Conservation (phyloP, 2,888 invertebrate species). For the Lasioglossum lativentre region DNA sequence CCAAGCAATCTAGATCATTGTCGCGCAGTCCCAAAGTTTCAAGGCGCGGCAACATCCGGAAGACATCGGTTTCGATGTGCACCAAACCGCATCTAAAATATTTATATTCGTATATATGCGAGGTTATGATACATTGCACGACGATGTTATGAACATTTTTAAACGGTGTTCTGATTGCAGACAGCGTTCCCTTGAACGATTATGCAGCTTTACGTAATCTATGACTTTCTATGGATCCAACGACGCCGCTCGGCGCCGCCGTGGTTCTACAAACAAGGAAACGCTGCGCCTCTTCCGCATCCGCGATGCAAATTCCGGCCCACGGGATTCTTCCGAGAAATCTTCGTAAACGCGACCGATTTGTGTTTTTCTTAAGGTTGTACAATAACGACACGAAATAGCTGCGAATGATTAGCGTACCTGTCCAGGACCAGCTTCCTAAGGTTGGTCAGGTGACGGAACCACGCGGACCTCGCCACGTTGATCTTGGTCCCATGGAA, state of each 20-base stretch:
- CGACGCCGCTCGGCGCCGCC: neutral
- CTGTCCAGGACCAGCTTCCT: conserved; percentile 70
- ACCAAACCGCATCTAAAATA: conserved; percentile 62
- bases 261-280: conserved; percentile 33
- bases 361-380: neutral
- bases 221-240: conserved; percentile 3
- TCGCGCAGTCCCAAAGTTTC: conserved; percentile 74
- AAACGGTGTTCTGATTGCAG: neutral
- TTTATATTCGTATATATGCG: neutral
- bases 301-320: conserved; percentile 43
- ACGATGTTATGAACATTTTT: no score
- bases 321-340: conserved; percentile 34
- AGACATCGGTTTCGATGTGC: conserved; percentile 74
- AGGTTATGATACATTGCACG: neutral
- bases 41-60: conserved; percentile 62
- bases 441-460: conserved; percentile 68
- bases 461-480: conserved; percentile 66
- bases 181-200: conserved; percentile 5
- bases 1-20: conserved; percentile 77
- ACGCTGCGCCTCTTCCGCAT: conserved; percentile 31
- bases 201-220: conserved; percentile 44
- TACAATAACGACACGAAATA: neutral
- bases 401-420: conserved; percentile 30
- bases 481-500: conserved; percentile 73
- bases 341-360: neutral